phyloP scores from a whole-genome alignment of 2,113 vertebrate species.

The Dicrurus megarhynchus region DNA sequence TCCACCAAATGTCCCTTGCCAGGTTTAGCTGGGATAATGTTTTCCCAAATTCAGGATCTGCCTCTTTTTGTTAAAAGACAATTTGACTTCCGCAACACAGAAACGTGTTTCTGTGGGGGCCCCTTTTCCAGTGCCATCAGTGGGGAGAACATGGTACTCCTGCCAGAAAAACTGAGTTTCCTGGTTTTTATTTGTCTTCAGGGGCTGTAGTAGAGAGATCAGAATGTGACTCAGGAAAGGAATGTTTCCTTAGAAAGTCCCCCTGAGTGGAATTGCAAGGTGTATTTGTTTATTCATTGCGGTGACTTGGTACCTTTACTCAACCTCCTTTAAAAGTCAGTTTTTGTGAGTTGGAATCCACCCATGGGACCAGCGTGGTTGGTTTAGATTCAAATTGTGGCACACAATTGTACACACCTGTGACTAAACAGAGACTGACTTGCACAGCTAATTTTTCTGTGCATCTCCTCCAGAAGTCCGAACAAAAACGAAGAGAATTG shows the following conservation, averaged over 20 bases:
- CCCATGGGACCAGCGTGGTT: neutral
- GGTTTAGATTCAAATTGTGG: neutral
- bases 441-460: neutral
- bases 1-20: neutral
- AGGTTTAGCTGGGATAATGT: neutral
- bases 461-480: neutral
- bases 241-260: conserved; percentile 14
- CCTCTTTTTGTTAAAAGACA: neutral
- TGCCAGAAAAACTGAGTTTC: neutral
- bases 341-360: neutral
- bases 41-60: neutral
- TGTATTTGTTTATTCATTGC: neutral
- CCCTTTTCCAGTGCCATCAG: neutral
- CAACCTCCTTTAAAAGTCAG: neutral
- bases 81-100: neutral
- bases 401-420: neutral
- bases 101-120: neutral
- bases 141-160: neutral
- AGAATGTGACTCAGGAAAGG: neutral
- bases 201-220: neutral
- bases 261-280: neutral
- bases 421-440: neutral
- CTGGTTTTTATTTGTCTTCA: neutral
- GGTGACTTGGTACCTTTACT: neutral
- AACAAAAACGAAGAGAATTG: neutral